phyloP scores from a whole-genome alignment of 2,113 vertebrate species.

The Percopsis transmontana region DNA sequence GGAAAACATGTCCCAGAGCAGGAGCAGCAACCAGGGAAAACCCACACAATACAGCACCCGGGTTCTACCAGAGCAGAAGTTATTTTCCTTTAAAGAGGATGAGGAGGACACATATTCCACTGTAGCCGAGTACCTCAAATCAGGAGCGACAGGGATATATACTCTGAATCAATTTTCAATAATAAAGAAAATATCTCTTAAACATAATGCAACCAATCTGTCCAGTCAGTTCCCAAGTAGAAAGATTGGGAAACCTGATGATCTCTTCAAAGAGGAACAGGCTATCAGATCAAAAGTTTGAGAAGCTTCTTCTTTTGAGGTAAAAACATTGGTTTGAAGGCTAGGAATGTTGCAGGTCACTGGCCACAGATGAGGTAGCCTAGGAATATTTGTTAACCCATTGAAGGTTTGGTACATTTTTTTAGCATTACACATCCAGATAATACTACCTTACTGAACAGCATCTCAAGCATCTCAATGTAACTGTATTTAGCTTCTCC shows the following conservation, averaged over 20 bases:
- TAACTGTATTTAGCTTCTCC: too few species aligned
- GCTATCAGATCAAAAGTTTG: constrained; percentile 26
- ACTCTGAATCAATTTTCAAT: constrained; percentile 14
- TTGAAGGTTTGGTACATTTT: too few species aligned
- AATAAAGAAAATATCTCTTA: constrained; percentile 26
- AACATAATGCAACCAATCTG: constrained; percentile 27
- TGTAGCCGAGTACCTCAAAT: constrained; percentile 23
- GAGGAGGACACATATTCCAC: constrained; percentile 16
- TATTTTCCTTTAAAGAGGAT: constrained; percentile 25
- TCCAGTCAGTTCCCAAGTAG: constrained; percentile 36
- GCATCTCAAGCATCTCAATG: too few species aligned
- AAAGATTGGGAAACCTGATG: constrained; percentile 31
- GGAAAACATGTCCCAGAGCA: constrained; percentile 7
- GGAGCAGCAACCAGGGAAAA: constrained; percentile 18
- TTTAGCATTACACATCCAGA: too few species aligned
- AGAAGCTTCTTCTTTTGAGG: constrained; percentile 26
- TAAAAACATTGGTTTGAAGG: constrained; percentile 29
- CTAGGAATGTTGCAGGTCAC: constrained; percentile 1
- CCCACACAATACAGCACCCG: neutral
- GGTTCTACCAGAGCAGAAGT: constrained; percentile 9
- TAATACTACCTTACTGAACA: too few species aligned
- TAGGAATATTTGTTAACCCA: too few species aligned
- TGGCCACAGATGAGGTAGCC: too few species aligned
- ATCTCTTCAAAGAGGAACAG: constrained; percentile 27
- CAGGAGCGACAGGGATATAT: constrained; percentile 16